Conservation (phyloP, 2,113 vertebrate genomes). For the Paramisgurnus dabryanus region DNA sequence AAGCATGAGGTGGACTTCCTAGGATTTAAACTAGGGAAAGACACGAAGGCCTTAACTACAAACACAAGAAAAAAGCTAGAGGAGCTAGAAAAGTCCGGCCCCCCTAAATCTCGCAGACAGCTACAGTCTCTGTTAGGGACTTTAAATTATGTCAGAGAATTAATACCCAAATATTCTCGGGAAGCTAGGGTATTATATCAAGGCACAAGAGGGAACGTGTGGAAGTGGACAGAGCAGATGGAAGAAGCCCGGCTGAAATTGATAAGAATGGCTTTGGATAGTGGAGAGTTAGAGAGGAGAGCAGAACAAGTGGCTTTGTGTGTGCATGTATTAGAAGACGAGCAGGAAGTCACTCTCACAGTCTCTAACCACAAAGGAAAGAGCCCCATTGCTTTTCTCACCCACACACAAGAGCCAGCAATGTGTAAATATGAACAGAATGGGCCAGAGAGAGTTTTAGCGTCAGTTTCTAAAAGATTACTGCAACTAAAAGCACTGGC, state of each 20-base stretch:
- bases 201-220: not conserved
- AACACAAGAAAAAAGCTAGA: not conserved
- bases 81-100: no score
- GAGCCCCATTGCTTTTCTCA: not conserved
- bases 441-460: not conserved
- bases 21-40: not conserved
- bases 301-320: not conserved
- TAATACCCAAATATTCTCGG: not conserved
- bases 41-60: not conserved
- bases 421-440: not conserved
- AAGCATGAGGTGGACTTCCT: not conserved
- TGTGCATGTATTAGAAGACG: accelerated
- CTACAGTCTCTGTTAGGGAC: no score
- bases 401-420: not conserved
- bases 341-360: accelerated
- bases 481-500: not conserved
- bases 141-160: not conserved
- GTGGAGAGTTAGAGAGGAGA: not conserved
- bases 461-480: not conserved
- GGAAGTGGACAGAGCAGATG: not conserved
- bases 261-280: not conserved
- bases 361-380: not conserved
- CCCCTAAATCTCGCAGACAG: no score
- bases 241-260: not conserved
- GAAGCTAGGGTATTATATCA: not conserved